Conservation (phyloP, 2,797 vertebrate genomes). For the Sardinella longiceps region DNA sequence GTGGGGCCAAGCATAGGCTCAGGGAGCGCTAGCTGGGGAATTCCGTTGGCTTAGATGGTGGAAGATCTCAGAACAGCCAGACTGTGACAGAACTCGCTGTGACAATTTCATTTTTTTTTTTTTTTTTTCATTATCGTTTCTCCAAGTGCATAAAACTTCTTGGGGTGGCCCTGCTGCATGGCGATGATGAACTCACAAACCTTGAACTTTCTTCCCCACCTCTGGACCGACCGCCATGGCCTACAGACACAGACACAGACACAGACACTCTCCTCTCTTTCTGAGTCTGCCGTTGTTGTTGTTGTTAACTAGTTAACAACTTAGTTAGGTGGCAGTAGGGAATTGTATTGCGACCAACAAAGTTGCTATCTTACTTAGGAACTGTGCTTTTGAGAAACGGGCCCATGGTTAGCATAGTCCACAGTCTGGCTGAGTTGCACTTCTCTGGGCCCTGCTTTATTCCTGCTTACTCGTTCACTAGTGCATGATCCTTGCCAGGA, state of each 20-base stretch:
- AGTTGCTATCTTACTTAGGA: too few species aligned
- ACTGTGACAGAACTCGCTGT: slow-evolving; percentile 22
- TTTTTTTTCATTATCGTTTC: not conserved
- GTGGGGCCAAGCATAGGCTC: slow-evolving; percentile 34
- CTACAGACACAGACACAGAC: too few species aligned
- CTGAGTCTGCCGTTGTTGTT: too few species aligned
- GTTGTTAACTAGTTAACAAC: too few species aligned
- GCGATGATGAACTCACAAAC: not conserved
- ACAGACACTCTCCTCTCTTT: not conserved
- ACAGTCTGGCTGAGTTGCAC: not conserved
- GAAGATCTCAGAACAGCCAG: slow-evolving; percentile 52
- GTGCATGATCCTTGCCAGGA: not conserved
- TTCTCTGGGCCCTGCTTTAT: not conserved
- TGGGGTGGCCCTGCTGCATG: not conserved
- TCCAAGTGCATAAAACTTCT: not conserved
- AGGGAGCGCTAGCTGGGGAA: slow-evolving; percentile 40
- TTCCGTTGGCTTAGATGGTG: slow-evolving; percentile 45
- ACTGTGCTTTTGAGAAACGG: too few species aligned
- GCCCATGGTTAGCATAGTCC: slow-evolving; percentile 10
- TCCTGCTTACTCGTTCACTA: not conserved
- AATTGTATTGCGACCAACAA: too few species aligned
- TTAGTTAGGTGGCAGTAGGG: too few species aligned
- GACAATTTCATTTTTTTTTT: slow-evolving; percentile 15
- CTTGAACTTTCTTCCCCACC: not conserved
- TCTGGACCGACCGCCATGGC: not conserved